Evolutionary conservation across 2,113 vertebrate species (phyloP), one percentile per base, ranked within the genome.

Genomic region (Labeo catla): DNA sequence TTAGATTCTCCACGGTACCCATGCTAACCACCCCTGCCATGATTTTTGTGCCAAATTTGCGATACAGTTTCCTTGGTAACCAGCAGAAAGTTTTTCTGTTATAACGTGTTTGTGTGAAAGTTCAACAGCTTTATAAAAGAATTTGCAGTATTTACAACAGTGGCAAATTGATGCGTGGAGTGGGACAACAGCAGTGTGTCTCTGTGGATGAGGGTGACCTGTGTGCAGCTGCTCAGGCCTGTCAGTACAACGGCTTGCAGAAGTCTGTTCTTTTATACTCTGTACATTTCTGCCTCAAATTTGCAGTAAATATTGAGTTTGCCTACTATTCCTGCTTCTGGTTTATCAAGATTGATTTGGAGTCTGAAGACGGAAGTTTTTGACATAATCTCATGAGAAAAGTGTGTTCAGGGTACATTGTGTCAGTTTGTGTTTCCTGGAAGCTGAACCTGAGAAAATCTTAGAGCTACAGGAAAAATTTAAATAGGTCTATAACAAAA

Each of bases 281-380:
- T 90, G 86, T 88, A 86, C 80, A 88, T 73, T 85, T 65, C 61
- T 78, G 86, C 79, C 76, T 87, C 85, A 87, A 81, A 87, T 90
- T 90, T 88, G 72, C 87, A 90, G 89, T 90, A 90, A 90, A 90
- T 87, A 89, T 87, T 89, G 83, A 57, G 83, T 90, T 90, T 90
- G 87, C 85, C 86, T 90, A 88, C n/a, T 43, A 57, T 59, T 19
- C 45, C 74, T 77, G 23, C 6, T 77, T 28, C 76, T 77, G 9
- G 23, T 36, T 36, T 34, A 50, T 76, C 43, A 15, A 28, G 21
- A 28, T 76, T 49, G 45, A 76, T 54, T 77, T 77, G 47, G 73
- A 47, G 72, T 74, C 19, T 74, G 72, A 7, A 68, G 65, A 68
- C 21, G 21, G 8, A 47, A 8, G n/a, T 47, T 50, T 76, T 50